Evolutionary conservation across 2,888 invertebrate genomes (phyloP).

Genomic region (Dilophus febrilis): DNA sequence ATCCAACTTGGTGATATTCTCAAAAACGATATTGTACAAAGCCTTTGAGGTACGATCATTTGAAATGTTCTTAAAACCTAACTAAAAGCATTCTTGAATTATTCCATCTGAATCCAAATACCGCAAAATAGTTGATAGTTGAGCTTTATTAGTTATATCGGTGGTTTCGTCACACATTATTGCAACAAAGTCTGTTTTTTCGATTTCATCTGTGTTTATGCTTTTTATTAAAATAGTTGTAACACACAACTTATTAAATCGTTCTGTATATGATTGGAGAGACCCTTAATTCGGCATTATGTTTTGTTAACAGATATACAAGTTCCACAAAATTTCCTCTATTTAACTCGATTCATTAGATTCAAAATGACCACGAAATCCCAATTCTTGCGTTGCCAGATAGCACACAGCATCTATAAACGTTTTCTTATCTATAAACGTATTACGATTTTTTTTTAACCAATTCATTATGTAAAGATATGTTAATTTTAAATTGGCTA

Average conservation of each 20-base stretch:
- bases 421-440: conserved; percentile 12
- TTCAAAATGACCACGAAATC: conserved; percentile 9
- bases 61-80: conserved; percentile 9
- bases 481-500: neutral
- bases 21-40: too few relatives aligned
- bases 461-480: conserved; percentile 12
- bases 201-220: conserved; percentile 14
- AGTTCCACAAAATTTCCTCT: conserved; percentile 13
- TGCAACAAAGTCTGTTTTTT: conserved; percentile 13
- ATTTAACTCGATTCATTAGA: conserved; percentile 9
- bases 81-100: conserved; percentile 13
- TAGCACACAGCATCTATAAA: conserved; percentile 9
- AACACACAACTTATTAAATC: conserved; percentile 13
- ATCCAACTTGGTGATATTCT: conserved; percentile 4
- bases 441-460: conserved; percentile 12
- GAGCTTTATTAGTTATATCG: conserved; percentile 9
- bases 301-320: conserved; percentile 11
- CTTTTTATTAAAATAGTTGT: conserved; percentile 8
- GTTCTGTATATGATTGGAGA: conserved; percentile 15
- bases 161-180: conserved; percentile 13
- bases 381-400: conserved; percentile 10
- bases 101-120: conserved; percentile 9
- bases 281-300: conserved; percentile 11
- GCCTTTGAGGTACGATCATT: conserved; percentile 9
- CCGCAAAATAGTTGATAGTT: conserved; percentile 11